Evolutionary conservation across 2,888 invertebrate genomes (phyloP).

Genomic region (Euplagia quadripunctaria): DNA sequence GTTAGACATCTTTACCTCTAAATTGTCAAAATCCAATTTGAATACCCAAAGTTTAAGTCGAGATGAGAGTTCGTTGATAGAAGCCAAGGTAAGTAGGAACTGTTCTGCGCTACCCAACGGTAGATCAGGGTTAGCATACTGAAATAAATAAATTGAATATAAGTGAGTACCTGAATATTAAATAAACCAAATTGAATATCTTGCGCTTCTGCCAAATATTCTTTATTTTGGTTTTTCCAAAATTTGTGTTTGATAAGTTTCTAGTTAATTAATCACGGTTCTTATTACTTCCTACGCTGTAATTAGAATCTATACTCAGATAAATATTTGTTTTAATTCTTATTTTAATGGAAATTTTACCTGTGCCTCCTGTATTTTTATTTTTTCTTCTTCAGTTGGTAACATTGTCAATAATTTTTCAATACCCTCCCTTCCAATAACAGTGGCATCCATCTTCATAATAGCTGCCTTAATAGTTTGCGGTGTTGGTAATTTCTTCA

Average conservation of each 20-base stretch:
- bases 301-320: too few species aligned
- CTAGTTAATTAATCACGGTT: too few species aligned
- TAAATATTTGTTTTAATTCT: background rate
- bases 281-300: too few species aligned
- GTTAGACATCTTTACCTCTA: constrained; percentile 89
- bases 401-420: constrained; percentile 99
- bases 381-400: constrained; percentile 98
- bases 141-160: constrained; percentile 44
- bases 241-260: too few species aligned
- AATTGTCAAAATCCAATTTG: constrained; percentile 98
- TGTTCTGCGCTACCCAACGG: constrained; percentile 99
- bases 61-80: constrained; percentile 97
- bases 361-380: constrained; percentile 98
- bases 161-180: too few species aligned
- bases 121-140: constrained; percentile 94
- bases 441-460: constrained; percentile 99
- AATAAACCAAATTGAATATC: too few species aligned
- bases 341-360: constrained; percentile 51
- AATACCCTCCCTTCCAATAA: constrained; percentile 99
- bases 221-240: too few species aligned
- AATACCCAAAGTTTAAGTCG: constrained; percentile 99
- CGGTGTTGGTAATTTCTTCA: constrained; percentile 99
- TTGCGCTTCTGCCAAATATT: too few species aligned
- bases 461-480: constrained; percentile 99
- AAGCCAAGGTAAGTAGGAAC: constrained; percentile 98